Percentiles rank a stretch among this genome's conserved stretches.
Conservation (phyloP, 2,888 invertebrate genomes). For the Hipparchia semele region DNA sequence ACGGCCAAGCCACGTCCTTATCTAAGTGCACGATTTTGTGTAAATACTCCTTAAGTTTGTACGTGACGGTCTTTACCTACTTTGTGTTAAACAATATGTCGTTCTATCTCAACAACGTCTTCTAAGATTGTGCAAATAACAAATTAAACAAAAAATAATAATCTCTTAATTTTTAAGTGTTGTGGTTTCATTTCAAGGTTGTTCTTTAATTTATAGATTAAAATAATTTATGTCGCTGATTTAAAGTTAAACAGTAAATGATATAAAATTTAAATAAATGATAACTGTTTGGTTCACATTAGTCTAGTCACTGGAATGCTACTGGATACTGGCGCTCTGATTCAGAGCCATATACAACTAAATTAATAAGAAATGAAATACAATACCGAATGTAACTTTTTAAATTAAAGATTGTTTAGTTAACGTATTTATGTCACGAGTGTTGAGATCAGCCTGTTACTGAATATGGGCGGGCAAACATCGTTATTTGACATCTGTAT, state of each 20-base stretch:
- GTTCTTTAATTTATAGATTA: constrained; percentile 19
- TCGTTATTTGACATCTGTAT: neutral
- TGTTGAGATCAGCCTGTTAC: too few relatives aligned
- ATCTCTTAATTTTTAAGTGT: neutral
- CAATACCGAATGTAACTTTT: too few relatives aligned
- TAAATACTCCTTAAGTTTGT: constrained; percentile 22
- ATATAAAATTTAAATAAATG: constrained; percentile 7
- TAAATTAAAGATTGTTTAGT: too few relatives aligned
- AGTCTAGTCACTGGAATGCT: neutral
- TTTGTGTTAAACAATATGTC: neutral
- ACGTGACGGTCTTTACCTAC: constrained; percentile 30
- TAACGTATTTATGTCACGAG: too few relatives aligned
- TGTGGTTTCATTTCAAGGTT: constrained; percentile 26
- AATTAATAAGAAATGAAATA: too few relatives aligned
- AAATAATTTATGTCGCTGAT: constrained; percentile 25
- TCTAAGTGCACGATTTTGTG: neutral
- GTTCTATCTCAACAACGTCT: neutral
- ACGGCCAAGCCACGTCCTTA: neutral
- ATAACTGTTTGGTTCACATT: neutral
- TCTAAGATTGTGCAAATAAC: constrained; percentile 12
- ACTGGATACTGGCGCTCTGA: neutral
- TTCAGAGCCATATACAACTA: neutral
- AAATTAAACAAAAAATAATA: neutral
- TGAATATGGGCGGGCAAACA: neutral
- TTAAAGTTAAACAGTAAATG: constrained; percentile 19